phyloP scores from a whole-genome alignment of 2,113 vertebrate genomes.

The Cinclus mexicanus region DNA sequence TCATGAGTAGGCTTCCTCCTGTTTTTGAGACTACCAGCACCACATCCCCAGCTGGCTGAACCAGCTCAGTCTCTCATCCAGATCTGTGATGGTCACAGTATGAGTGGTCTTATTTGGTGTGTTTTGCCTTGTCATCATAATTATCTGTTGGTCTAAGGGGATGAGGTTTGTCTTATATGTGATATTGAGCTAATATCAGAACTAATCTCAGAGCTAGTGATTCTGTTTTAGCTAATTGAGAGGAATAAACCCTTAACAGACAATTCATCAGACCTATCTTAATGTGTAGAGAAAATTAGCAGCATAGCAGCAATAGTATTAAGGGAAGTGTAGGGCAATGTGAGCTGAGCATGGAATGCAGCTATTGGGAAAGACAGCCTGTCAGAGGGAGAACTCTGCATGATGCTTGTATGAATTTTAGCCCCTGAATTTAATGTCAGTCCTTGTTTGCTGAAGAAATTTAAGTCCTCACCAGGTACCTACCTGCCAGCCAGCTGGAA shows the following conservation, averaged over 20 bases:
- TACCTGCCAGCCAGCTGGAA: background rate
- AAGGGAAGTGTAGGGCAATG: background rate
- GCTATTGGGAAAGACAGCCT: background rate
- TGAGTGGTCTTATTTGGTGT: background rate
- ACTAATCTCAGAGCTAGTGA: background rate
- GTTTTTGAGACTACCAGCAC: background rate
- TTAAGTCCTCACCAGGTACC: background rate
- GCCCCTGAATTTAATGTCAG: background rate
- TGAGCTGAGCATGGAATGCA: background rate
- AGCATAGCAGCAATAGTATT: background rate
- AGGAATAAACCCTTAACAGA: background rate
- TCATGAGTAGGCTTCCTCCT: background rate
- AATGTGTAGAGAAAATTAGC: background rate
- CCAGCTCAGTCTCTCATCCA: background rate
- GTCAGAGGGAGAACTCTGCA: background rate
- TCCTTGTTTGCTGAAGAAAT: background rate
- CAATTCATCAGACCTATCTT: background rate
- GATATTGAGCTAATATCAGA: background rate
- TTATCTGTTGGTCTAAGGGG: background rate
- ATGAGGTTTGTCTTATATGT: background rate
- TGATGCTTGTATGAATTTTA: background rate
- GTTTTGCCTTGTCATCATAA: background rate
- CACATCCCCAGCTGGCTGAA: background rate
- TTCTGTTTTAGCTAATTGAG: background rate
- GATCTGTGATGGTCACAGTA: fast-evolving